Base-by-base conservation (phyloP, 2,888 invertebrate genomes). In the Lochmaea crataegi region DNA sequence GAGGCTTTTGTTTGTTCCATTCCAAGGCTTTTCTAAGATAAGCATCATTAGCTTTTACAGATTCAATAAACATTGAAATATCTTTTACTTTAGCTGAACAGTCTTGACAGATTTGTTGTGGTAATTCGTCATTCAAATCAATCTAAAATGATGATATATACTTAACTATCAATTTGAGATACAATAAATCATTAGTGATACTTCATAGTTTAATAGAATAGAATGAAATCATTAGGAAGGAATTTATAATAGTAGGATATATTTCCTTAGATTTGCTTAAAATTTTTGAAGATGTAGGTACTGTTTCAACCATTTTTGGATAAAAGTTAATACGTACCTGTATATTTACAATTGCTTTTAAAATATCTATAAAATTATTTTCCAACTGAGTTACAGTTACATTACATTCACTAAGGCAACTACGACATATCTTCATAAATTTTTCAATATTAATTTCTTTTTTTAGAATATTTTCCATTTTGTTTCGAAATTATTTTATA, bases 101-200 rank as follows among this genome's bases (percentile, higher is more conserved):
- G 12, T n/a, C 26, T 14, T n/a, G 38, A 65, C 77, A 78, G 26
- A 75, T 61, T 74, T 78, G 75, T 71, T 56, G 69, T 60, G 77
- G 77, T 42, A 78, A 71, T 60, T 72, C 72, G 41, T 74, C 75
- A 64, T 76, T 65, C 32, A 61, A 58, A 45, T 76, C 67, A 48
- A 78, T 68, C 76, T 76, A 63, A 45, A 77, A 32, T 32, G 32
- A 5, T 5, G 32, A 32, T 32, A 32, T n/a, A n/a, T 22, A 22
- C 22, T 2, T 22, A 5, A 4, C 5, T 26, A 26, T 26, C 32
- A 14, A 45, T 45, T 45, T 45, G 12, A 14, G 14, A 12, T 14
- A 45, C 11, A 11, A 45, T 12, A 45, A 45, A 45, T 0, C 45
- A 45, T 4, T 45, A 45, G 45, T 10, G 4, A 45, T 32, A 32